Evolutionary conservation across 1,140 invertebrate genomes (phyloP), one percentile per base, ranked within the genome.

Genomic region (Drosophila kurseongensis): DNA sequence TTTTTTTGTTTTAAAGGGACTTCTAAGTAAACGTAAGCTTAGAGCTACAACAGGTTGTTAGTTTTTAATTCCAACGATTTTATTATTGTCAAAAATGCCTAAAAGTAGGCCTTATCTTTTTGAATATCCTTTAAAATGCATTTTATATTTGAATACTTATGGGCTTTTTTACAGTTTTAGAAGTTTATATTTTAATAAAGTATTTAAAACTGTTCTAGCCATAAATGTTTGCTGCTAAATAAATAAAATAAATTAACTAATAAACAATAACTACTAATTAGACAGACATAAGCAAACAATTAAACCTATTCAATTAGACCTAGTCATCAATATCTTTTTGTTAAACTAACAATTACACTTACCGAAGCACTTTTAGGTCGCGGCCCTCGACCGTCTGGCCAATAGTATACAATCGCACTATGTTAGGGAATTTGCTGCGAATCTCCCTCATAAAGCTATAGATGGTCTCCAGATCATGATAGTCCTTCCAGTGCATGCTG

Each of bases 351-450:
- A 32, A 13, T 0, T 18, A 8, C n/a, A 80, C 85, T 51, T 68
- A 92, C 91, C 91, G 80, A n/a, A 95, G 90, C 6, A 96, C 91
- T 66, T 95, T 95, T 4, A 97, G 88, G 6, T 95, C 95, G 38
- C 96, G 93, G 2, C 95, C 95, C 91, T 97, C 96, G 32, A 93
- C 94, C 44, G 96, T 96, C 32, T 94, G 92, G 1, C 96, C 96
- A 48, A 97, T 94, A 0, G 94, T 95, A 38, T 95, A 92, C 0
- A 96, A 80, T 40, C 95, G 94, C 0, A 95, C 93, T 8, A 96
- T 75, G 48, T 94, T 93, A 0, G 96, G 94, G 90, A 95, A 95
- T 5, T 94, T 95, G 44, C 93, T 90, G 14, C 95, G 94, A 40
- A 97, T 85, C 71, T 96, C 95, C 57, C 96, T 94, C 79, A 96